A percentile compares a stretch with the other conserved stretches of the same genome.
Conservation (phyloP, 2,113 vertebrate species). For the Miniopterus natalensis region DNA sequence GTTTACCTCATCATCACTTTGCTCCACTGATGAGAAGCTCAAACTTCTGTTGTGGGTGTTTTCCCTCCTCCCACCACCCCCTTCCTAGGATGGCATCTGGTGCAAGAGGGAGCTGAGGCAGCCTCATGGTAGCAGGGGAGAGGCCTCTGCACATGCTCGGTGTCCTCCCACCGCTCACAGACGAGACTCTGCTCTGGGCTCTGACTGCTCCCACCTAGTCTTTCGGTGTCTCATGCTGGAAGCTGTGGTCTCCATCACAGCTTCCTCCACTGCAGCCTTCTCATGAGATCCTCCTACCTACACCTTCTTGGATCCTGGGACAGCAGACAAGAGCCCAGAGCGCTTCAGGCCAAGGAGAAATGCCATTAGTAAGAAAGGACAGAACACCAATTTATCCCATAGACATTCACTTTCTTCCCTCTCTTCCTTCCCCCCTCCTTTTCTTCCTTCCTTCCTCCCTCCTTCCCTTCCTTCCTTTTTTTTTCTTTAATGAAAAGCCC, state of each 20-base stretch:
- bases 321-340: neutral
- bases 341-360: neutral
- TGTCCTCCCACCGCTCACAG: neutral
- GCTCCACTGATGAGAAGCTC: neutral
- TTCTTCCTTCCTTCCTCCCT: neutral
- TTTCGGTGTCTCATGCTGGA: neutral
- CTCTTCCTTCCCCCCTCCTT: neutral
- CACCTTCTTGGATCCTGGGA: neutral
- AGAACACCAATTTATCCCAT: neutral
- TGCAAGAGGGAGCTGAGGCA: neutral
- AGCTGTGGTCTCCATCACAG: neutral
- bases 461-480: too few species aligned
- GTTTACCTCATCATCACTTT: neutral
- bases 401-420: neutral
- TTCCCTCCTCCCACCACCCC: neutral
- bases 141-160: too few species aligned
- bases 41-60: neutral
- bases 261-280: neutral
- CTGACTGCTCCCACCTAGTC: neutral
- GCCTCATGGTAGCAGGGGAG: accelerated
- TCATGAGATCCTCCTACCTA: neutral
- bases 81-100: neutral
- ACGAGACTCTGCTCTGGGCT: neutral
- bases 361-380: neutral
- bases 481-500: slow-evolving; percentile 65